Conservation (phyloP, 2,888 invertebrate genomes). For the Sinopyrophorus schimmeli region DNA sequence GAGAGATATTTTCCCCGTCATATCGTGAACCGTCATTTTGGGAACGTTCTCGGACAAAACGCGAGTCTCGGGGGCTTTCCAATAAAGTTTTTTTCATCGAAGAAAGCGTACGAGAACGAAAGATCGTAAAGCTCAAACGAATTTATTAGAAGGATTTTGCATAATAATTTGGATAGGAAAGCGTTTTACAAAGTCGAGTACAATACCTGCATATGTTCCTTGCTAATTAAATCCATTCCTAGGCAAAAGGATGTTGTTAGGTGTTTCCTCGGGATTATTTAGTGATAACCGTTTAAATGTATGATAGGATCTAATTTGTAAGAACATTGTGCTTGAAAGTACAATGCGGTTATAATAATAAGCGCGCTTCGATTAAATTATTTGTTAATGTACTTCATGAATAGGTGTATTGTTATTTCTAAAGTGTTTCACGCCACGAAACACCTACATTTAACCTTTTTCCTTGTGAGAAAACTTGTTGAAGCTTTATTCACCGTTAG, state of each 20-base stretch:
- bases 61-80: no score
- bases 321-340: constrained; percentile 26
- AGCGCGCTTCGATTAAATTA: constrained; percentile 29
- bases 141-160: constrained; percentile 25
- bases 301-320: constrained; percentile 29
- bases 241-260: constrained; percentile 7
- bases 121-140: constrained; percentile 11
- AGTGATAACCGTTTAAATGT: constrained; percentile 24
- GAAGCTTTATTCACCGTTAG: no score
- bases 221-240: constrained; percentile 27
- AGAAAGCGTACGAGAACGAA: no score
- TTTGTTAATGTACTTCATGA: constrained; percentile 26
- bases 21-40: no score
- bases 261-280: constrained; percentile 25
- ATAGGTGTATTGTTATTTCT: constrained; percentile 28
- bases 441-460: constrained; percentile 27
- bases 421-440: constrained; percentile 30
- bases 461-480: constrained; percentile 25
- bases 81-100: no score
- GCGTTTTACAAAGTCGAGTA: constrained; percentile 15
- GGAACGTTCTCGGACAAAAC: no score
- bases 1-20: no score
- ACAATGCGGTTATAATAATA: constrained; percentile 25
- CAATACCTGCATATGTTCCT: constrained; percentile 24
- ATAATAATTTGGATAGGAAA: constrained; percentile 24